A percentile compares a stretch with the other conserved stretches of the same genome.
phyloP scores from a whole-genome alignment of 2,797 vertebrate genomes.

The Chanos chanos region DNA sequence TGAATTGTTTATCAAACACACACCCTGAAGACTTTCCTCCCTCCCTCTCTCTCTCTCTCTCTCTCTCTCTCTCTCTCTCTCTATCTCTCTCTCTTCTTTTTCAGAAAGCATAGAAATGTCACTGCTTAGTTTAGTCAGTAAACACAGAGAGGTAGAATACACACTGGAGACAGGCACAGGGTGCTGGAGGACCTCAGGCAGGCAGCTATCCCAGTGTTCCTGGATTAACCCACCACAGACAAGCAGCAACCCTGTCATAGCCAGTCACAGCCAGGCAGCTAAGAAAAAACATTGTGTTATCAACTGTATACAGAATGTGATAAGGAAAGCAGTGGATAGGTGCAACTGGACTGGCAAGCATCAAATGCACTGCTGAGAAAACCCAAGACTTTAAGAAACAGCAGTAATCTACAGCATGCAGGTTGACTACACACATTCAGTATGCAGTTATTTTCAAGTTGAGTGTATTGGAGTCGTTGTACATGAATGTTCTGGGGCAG shows the following conservation, averaged over 20 bases:
- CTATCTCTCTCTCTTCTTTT: not conserved
- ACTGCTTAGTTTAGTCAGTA: conserved; percentile 31
- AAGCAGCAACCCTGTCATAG: conserved; percentile 48
- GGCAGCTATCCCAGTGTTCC: conserved; percentile 12
- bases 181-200: conserved; percentile 23
- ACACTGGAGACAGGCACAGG: conserved; percentile 53
- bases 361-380: conserved; percentile 40
- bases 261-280: conserved; percentile 49
- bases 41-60: too few species aligned
- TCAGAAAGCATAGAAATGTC: conserved; percentile 22
- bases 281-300: conserved; percentile 20
- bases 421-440: too few species aligned
- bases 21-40: conserved; percentile 43
- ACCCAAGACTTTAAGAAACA: too few species aligned
- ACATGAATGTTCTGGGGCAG: too few species aligned
- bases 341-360: conserved; percentile 41
- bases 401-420: conserved; percentile 27
- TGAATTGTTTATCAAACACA: conserved; percentile 62
- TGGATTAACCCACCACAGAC: conserved; percentile 36
- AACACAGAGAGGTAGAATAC: conserved; percentile 55
- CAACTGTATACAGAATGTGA: conserved; percentile 47
- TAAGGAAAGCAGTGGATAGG: conserved; percentile 47
- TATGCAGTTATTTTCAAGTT: too few species aligned
- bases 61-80: too few species aligned
- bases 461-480: too few species aligned